Base-by-base conservation (phyloP, 2,888 invertebrate genomes). In the Sphecodes monilicornis region DNA sequence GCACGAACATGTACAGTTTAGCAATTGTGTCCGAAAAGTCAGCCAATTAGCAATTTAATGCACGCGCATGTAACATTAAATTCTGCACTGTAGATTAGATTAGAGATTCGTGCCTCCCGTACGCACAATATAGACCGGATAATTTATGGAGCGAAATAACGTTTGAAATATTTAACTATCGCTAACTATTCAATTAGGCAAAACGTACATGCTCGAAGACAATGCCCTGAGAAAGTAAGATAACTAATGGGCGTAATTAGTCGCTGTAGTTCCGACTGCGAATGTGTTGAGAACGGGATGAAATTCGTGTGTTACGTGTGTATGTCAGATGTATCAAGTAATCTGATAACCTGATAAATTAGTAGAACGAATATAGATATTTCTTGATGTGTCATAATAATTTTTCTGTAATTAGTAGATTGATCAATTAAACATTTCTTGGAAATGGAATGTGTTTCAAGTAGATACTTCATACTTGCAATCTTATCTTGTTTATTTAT, bases 241-340 rank as follows among this genome's bases (percentile, higher is more conserved):
- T 66, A 74, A 74, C 39, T 74, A 74, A 74, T 54, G 46, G 36
- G 36, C 32, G 43, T 16, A 29, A 54, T 69, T 76, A 71, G 46
- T 64, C 26, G 29, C 46, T 22, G 16, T n/a, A 22, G 13, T 29
- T 13, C 60, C 0, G 46, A 41, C 68, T n/a, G 36, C 32, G 36
- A 46, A 57, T 64, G 39, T 6, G 32, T 41, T 29, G 41, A 69
- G 46, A 41, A 41, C 16, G 29, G 54, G 26, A 46, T 68, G 22
- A 22, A 26, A 68, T 41, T 29, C 36, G 29, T 29, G 8, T n/a
- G 26, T 18, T 26, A n/a, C 32, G 10, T 1, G 29, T 26, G 22
- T 50, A 18, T 32, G 3, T 43, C 32, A 10, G 13, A 22, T 22
- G 41, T 57, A 26, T 68, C 32, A 0, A 3, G 66, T 18, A 16